These are phyloP conservation scores for Phallusia fumigata DNA, from an alignment of 23 tunicate genomes.

Conservation along the genomic window DNA sequence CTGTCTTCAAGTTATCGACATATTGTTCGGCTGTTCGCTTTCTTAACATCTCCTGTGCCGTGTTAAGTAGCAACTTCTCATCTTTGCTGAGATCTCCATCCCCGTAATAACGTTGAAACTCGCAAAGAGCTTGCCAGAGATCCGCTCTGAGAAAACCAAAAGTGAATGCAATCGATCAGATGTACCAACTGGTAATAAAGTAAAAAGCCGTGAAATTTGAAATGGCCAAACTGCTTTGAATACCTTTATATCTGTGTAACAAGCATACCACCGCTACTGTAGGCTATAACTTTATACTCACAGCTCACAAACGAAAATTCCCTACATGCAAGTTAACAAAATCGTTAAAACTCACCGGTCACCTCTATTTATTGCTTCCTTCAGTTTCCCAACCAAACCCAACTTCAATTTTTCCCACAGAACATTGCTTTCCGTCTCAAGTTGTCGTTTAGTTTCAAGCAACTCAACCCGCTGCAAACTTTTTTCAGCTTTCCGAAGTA, in stretches of 20 bases:
- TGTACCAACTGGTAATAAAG: no score
- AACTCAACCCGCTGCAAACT: conserved; percentile 40
- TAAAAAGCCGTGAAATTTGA: background rate
- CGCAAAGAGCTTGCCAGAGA: conserved; percentile 68
- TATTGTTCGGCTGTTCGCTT: conserved; percentile 41
- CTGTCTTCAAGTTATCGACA: conserved; percentile 41
- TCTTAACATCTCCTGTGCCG: conserved; percentile 39
- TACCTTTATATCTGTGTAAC: no score
- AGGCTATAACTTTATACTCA: no score
- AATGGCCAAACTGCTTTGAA: background rate
- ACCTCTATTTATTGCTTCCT: conserved; percentile 36
- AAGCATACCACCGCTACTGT: no score
- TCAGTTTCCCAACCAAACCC: conserved; percentile 27
- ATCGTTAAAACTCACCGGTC: conserved; percentile 48
- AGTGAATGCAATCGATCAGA: no score
- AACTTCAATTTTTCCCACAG: conserved; percentile 37
- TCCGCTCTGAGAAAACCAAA: conserved; percentile 62
- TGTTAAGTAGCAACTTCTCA: conserved; percentile 15
- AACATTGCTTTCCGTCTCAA: conserved; percentile 34
- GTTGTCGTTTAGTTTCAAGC: conserved; percentile 46
- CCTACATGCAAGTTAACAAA: no score
- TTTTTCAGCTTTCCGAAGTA: conserved; percentile 49
- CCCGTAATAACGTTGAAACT: conserved; percentile 64
- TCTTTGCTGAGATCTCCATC: conserved; percentile 11
- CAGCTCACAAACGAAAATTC: no score